Evolutionary conservation across 2,888 invertebrate genomes (phyloP).

Genomic region (Rotaria sp.): DNA sequence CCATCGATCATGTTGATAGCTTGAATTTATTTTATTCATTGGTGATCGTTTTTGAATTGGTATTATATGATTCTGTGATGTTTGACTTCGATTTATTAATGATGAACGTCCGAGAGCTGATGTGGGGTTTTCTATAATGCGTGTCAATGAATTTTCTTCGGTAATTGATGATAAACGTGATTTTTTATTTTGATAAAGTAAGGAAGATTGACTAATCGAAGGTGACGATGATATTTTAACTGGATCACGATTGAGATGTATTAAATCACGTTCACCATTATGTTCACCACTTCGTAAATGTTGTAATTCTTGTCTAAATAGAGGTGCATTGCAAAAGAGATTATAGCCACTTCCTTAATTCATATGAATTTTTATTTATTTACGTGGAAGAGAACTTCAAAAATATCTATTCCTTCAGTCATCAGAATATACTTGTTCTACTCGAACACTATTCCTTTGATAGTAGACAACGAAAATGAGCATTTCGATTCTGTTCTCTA

Average conservation of each 20-base stretch:
- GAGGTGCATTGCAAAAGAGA: too few relatives aligned
- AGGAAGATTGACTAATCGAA: neutral
- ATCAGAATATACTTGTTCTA: too few relatives aligned
- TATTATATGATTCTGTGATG: neutral
- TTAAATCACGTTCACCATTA: neutral
- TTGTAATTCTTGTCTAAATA: slow-evolving; percentile 1
- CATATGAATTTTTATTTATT: too few relatives aligned
- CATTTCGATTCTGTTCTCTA: too few relatives aligned
- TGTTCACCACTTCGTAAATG: neutral
- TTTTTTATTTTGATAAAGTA: neutral
- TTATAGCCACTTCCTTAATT: too few relatives aligned
- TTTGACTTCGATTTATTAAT: neutral
- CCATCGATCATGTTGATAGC: neutral
- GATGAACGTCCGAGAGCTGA: neutral
- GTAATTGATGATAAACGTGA: neutral
- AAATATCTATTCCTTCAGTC: too few relatives aligned
- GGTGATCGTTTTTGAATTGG: neutral
- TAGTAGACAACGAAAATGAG: too few relatives aligned
- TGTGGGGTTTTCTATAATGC: neutral
- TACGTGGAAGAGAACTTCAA: too few relatives aligned
- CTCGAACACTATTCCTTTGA: too few relatives aligned
- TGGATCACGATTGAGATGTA: neutral
- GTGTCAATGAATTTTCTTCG: neutral
- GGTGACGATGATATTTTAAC: too few relatives aligned
- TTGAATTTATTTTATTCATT: neutral